These are phyloP conservation scores for Procavia capensis DNA, from an alignment of 2,113 vertebrate species.

Conservation along the genomic window DNA sequence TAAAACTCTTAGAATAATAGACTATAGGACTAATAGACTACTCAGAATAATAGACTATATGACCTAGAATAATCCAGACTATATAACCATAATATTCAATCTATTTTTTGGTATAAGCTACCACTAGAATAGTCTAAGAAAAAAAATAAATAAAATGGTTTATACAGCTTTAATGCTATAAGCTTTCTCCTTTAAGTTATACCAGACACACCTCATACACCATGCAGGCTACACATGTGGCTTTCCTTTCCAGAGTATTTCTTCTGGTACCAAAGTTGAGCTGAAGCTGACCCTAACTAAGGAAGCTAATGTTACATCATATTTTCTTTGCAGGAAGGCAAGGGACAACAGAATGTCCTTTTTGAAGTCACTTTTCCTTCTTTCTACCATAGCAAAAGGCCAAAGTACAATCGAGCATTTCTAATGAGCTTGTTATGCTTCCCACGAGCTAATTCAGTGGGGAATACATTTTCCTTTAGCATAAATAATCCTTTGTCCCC, in stretches of 20 bases:
- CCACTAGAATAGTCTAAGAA: slow-evolving; percentile 14
- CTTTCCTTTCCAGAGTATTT: slow-evolving; percentile 34
- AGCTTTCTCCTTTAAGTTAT: background rate
- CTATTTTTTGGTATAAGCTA: slow-evolving; percentile 13
- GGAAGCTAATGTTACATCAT: background rate
- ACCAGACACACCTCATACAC: background rate
- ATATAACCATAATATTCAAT: background rate
- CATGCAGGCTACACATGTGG: background rate
- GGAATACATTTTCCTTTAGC: slow-evolving; percentile 87
- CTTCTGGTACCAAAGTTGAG: slow-evolving; percentile 27
- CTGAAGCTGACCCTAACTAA: slow-evolving; percentile 29
- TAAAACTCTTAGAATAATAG: background rate
- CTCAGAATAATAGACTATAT: too few relatives aligned
- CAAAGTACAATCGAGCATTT: slow-evolving; percentile 84
- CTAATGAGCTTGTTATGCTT: slow-evolving; percentile 85
- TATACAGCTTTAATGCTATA: background rate
- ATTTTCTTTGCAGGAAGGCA: slow-evolving; percentile 67
- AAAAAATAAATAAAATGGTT: background rate
- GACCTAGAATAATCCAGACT: background rate
- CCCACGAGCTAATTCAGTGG: slow-evolving; percentile 84
- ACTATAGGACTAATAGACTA: too few relatives aligned
- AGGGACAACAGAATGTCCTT: slow-evolving; percentile 55
- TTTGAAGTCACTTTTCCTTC: slow-evolving; percentile 78
- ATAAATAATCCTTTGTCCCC: slow-evolving; percentile 89
- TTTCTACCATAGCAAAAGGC: slow-evolving; percentile 80